phyloP scores from a whole-genome alignment of 2,888 invertebrate genomes.

The Phyto melanocephala region DNA sequence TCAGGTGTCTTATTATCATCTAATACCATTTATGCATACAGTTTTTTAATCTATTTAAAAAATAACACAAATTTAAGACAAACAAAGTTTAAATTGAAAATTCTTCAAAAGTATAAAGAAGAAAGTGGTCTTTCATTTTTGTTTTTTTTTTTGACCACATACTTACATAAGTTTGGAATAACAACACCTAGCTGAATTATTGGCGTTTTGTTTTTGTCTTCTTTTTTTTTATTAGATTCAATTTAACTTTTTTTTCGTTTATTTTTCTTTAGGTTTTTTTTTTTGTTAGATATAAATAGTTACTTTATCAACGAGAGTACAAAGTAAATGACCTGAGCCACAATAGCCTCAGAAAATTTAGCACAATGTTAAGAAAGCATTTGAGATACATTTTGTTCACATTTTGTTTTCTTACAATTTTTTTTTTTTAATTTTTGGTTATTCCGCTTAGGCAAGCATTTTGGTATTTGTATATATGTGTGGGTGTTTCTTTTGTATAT shows the following conservation, averaged over 20 bases:
- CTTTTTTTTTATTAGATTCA: slow-evolving; percentile 8
- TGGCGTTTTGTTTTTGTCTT: background rate
- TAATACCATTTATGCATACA: background rate
- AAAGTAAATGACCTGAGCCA: slow-evolving; percentile 19
- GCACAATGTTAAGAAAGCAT: slow-evolving; percentile 22
- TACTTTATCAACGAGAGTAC: background rate
- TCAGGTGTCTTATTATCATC: slow-evolving; percentile 22
- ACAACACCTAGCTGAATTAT: background rate
- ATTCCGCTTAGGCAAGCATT: background rate
- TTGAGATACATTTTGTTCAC: background rate
- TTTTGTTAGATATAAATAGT: background rate
- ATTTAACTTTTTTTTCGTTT: background rate
- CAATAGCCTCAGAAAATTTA: slow-evolving; percentile 33
- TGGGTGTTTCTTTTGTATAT: no score
- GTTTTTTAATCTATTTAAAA: background rate
- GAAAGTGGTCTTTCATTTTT: background rate
- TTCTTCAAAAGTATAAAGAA: slow-evolving; percentile 6
- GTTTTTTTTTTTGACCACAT: no score
- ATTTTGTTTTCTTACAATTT: slow-evolving; percentile 2
- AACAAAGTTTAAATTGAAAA: slow-evolving; percentile 50
- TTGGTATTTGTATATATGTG: background rate
- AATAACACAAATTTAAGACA: background rate
- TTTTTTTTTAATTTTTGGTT: background rate
- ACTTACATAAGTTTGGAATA: background rate
- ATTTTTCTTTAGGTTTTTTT: background rate